Percentiles rank a stretch among this genome's conserved stretches.
phyloP scores from a whole-genome alignment of 2,113 vertebrate genomes.

The Pluvialis apricaria region DNA sequence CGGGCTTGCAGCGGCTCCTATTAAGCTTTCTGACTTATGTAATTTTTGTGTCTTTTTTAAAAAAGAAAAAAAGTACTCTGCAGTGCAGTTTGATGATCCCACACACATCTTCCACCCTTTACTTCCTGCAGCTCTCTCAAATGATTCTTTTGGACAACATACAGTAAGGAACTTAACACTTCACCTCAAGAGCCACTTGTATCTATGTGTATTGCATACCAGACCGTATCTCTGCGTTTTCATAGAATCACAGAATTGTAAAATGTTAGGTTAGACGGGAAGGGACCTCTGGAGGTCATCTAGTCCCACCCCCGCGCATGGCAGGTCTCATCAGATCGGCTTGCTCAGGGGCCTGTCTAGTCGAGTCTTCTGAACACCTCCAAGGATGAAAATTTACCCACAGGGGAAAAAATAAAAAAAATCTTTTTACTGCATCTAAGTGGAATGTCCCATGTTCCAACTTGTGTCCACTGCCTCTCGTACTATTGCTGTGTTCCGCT shows the following conservation, averaged over 20 bases:
- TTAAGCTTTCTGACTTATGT: rapidly evolving
- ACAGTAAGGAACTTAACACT: not conserved
- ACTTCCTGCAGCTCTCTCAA: not conserved
- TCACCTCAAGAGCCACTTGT: not conserved
- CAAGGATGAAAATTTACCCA: not conserved
- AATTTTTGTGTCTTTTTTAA: not conserved
- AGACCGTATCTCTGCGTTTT: not conserved
- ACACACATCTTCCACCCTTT: not conserved
- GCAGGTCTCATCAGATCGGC: not conserved
- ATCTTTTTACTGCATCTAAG: not conserved
- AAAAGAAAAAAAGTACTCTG: not conserved
- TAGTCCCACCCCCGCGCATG: not conserved
- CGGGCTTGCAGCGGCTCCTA: not conserved
- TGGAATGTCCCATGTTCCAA: not conserved
- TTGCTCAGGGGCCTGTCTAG: not conserved
- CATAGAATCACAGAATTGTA: not conserved
- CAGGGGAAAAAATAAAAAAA: not conserved
- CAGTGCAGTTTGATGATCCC: not conserved
- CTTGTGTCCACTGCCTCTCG: not conserved
- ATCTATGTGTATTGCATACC: not conserved
- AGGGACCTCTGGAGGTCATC: not conserved
- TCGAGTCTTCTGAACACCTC: not conserved
- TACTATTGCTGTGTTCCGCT: not conserved
- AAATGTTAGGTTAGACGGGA: not conserved
- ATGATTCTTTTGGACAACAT: not conserved